These are phyloP conservation scores for Microctonus aethiopoides DNA, from an alignment of 2,888 invertebrate genomes.

Conservation along the genomic window DNA sequence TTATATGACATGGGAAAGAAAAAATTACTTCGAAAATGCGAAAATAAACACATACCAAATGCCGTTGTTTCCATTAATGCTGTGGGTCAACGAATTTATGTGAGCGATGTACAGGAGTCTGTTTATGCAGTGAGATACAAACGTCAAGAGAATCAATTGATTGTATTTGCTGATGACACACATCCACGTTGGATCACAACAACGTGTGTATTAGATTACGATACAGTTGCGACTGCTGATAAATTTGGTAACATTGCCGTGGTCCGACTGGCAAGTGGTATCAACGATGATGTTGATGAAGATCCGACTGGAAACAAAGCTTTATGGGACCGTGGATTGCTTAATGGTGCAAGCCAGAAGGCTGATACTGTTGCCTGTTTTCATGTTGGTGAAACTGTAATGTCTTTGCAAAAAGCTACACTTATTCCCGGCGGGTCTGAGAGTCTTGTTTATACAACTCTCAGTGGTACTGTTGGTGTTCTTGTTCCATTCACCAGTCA, in stretches of 20 bases:
- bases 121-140: slow-evolving; percentile 96
- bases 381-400: slow-evolving; percentile 95
- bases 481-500: slow-evolving; percentile 94
- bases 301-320: slow-evolving; percentile 99
- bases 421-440: slow-evolving; percentile 98
- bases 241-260: slow-evolving; percentile 98
- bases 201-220: slow-evolving; percentile 92
- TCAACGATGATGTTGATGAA: slow-evolving; percentile 98
- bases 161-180: slow-evolving; percentile 98
- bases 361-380: slow-evolving; percentile 93
- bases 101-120: slow-evolving; percentile 96
- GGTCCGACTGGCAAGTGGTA: slow-evolving; percentile 85
- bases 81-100: slow-evolving; percentile 93
- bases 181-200: slow-evolving; percentile 97
- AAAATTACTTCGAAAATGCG: slow-evolving; percentile 96
- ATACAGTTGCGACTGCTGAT: slow-evolving; percentile 95
- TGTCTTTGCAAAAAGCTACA: slow-evolving; percentile 95
- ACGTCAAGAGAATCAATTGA: slow-evolving; percentile 94
- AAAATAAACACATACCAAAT: slow-evolving; percentile 98
- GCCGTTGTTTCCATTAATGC: slow-evolving; percentile 93
- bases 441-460: slow-evolving; percentile 93
- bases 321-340: slow-evolving; percentile 90
- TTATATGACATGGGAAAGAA: slow-evolving; percentile 97
- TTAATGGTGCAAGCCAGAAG: slow-evolving; percentile 98
- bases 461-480: slow-evolving; percentile 94